These are phyloP conservation scores for Mycetomoellerius zeteki DNA, from an alignment of 1,140 invertebrate species.

Conservation along the genomic window DNA sequence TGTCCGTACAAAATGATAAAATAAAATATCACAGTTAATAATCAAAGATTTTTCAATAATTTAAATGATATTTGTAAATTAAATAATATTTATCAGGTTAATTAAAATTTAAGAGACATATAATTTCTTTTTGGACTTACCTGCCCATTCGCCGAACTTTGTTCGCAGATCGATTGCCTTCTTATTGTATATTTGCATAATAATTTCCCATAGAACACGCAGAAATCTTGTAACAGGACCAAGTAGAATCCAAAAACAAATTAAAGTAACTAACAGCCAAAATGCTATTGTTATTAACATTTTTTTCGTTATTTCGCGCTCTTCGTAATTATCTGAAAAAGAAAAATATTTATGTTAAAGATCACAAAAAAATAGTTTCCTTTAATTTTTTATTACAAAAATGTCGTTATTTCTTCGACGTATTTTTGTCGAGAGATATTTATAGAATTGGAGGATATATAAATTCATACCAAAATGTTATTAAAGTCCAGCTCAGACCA, in stretches of 20 bases:
- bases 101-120: background rate
- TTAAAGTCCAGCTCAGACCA: no score
- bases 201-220: constrained; percentile 77
- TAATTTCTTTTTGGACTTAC: constrained; percentile 71
- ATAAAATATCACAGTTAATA: background rate
- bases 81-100: background rate
- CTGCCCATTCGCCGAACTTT: constrained; percentile 85
- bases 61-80: constrained; percentile 1
- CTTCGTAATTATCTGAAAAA: constrained; percentile 15
- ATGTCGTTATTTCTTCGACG: background rate
- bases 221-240: constrained; percentile 75
- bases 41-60: background rate
- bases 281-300: constrained; percentile 80
- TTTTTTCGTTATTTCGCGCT: constrained; percentile 63
- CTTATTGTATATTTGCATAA: constrained; percentile 80
- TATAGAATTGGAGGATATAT: background rate
- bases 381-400: background rate
- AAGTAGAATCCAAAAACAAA: constrained; percentile 78
- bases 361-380: background rate
- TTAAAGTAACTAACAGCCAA: constrained; percentile 77
- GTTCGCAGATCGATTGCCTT: constrained; percentile 80
- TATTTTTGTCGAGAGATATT: background rate
- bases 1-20: background rate
- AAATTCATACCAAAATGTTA: no score
- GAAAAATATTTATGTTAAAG: constrained; percentile 5